These are phyloP conservation scores for Protonemura montana DNA, from an alignment of 2,888 invertebrate genomes.

Conservation along the genomic window DNA sequence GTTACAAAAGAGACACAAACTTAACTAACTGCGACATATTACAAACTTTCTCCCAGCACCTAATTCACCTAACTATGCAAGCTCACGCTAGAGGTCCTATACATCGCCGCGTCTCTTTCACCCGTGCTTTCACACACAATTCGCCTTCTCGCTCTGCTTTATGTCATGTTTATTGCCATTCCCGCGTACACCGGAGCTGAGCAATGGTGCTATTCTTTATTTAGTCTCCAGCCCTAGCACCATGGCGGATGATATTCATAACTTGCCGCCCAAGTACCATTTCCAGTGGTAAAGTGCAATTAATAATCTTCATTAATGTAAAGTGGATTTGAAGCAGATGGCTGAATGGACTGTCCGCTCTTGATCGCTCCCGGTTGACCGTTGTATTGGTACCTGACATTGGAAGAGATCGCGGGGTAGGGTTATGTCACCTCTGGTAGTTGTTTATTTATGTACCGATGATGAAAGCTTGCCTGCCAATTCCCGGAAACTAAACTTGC, in stretches of 20 bases:
- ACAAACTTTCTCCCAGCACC: slow-evolving; percentile 37
- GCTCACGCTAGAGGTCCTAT: background rate
- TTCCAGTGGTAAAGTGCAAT: slow-evolving; percentile 1
- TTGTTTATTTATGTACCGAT: too few species aligned
- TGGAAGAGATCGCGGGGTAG: background rate
- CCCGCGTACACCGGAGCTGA: background rate
- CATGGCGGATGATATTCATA: background rate
- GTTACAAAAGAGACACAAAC: slow-evolving; percentile 28
- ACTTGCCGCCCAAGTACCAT: background rate
- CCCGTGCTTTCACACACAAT: slow-evolving; percentile 7
- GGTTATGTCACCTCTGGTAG: background rate
- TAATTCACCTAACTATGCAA: slow-evolving; percentile 34
- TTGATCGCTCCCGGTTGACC: background rate
- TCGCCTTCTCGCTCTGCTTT: background rate
- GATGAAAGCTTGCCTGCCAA: too few species aligned
- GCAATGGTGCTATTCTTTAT: background rate
- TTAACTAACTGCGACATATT: slow-evolving; percentile 42
- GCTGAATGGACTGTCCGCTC: background rate
- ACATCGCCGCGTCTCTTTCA: background rate
- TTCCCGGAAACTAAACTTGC: too few species aligned
- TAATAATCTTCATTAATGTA: slow-evolving; percentile 4
- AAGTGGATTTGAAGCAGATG: background rate
- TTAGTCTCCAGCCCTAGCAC: background rate
- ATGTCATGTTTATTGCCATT: background rate
- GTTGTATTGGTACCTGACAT: background rate